phyloP scores from a whole-genome alignment of 2,888 invertebrate genomes.

The Drosophila mercatorum region DNA sequence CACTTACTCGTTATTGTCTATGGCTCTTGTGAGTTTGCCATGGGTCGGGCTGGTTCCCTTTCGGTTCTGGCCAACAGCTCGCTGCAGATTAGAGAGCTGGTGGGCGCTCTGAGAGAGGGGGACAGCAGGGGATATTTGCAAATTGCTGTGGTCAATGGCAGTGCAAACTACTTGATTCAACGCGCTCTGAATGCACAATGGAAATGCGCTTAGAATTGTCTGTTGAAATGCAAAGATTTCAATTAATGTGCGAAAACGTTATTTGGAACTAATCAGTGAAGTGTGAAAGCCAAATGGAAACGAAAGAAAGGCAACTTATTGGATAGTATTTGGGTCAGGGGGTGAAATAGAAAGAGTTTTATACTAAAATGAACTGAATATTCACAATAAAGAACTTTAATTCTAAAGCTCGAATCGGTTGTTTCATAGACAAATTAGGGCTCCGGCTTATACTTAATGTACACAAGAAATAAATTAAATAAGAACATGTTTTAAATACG shows the following conservation, averaged over 20 bases:
- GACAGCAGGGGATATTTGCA: conserved; percentile 27
- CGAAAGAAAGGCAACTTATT: neutral
- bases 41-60: conserved; percentile 16
- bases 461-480: neutral
- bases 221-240: conserved; percentile 25
- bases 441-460: neutral
- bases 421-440: no score
- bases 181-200: conserved; percentile 41
- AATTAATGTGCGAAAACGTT: conserved; percentile 11
- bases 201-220: conserved; percentile 8
- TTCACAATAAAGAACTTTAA: neutral
- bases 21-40: conserved; percentile 21
- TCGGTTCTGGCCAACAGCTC: conserved; percentile 18
- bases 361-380: neutral
- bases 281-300: neutral
- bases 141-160: conserved; percentile 40
- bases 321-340: neutral
- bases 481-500: neutral
- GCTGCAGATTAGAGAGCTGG: conserved; percentile 33
- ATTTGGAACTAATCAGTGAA: conserved; percentile 5
- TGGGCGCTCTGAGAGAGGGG: neutral
- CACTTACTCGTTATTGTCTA: conserved; percentile 17
- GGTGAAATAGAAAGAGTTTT: neutral
- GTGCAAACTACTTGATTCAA: conserved; percentile 29
- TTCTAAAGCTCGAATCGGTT: no score